Base-by-base conservation (phyloP, 2,797 vertebrate species). In the Apogon talboti region DNA sequence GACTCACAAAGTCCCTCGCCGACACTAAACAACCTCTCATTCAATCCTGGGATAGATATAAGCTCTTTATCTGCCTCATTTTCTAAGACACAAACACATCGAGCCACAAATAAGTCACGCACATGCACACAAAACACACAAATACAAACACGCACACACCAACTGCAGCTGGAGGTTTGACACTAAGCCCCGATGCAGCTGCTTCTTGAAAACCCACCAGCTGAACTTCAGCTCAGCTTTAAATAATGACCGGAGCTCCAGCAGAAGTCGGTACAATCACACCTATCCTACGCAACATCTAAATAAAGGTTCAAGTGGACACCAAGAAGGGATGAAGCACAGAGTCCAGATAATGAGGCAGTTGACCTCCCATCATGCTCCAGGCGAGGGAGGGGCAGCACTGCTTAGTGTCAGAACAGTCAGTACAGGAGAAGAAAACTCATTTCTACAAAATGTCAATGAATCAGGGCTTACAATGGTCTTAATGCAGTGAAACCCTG, bases 1-100 rank as follows among this genome's bases (percentile, higher is more conserved):
- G 30, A 40, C 21, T 60, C 58, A 48, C 38, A 14, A 4, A 69
- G 24, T 47, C 47, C 15, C 72, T 18, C 4, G 10, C 62, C 63
- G 53, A 11, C 12, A 65, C 55, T 61, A 50, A 69, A 43, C 48
- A 33, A 57, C 53, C 51, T 54, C 57, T 54, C 66, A 24, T 70
- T 53, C 61, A 66, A 49, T 66, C 69, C 40, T 19, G 1, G 33
- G 60, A 50, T 43, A 42, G 54, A 54, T 63, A 55, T 74, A 66
- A 77, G 70, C 74, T 81, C 57, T 71, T 74, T 70, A 81, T 77
- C 74, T 37, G 48, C 65, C 33, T 67, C 53, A 41, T 54, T 58
- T 61, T 14, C 30, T 12, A 10, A 48, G 14, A 52, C 1, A 16
- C 48, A 37, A 11, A 47, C 14, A 30, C 38, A 42, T 1, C 2